Evolutionary conservation across 2,888 invertebrate genomes (phyloP), one percentile per base, ranked within the genome.

Genomic region (Anthrax anthrax): DNA sequence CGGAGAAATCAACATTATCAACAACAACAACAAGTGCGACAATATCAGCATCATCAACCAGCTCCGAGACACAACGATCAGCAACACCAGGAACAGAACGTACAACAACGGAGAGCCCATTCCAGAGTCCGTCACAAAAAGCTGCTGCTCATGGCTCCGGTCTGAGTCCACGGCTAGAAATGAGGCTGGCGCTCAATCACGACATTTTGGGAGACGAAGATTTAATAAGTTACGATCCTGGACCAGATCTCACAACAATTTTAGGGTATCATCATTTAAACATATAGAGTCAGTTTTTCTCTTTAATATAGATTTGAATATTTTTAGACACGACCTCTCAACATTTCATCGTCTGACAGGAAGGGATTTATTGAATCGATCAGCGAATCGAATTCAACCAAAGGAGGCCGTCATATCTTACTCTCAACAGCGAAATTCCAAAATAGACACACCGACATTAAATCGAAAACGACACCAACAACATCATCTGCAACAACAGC

Each of bases 81-180:
- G 18, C 39, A 42, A 39, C 17, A 12, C 2, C 12, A 5, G 44
- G 5, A 23, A 23, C 29, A 32, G 29, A 34, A 40, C 37, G 37
- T 37, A 42, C 27, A 47, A 46, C 53, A 46, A 60, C 52, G 57
- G 55, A 53, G 50, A 54, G 48, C 44, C 46, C 37, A 29, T 46
- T 44, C 39, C 42, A 27, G 46, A 47, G 48, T 42, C 47, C 47
- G 37, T 44, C 48, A 17, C 45, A 43, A 47, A 47, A 51, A 53
- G 45, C 34, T 55, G 57, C 53, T 51, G 56, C 43, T 23, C 52
- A 50, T 65, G 65, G 64, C 51, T 64, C 62, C 60, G 64, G 62
- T 50, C 73, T 78, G 72, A 77, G 73, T 67, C 77, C 78, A 60
- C 76, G 76, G 56, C 74, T 77, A 67, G 78, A 78, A 72, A 78